phyloP scores from a whole-genome alignment of 2,797 vertebrate genomes.

The Craterocephalus amniculus region DNA sequence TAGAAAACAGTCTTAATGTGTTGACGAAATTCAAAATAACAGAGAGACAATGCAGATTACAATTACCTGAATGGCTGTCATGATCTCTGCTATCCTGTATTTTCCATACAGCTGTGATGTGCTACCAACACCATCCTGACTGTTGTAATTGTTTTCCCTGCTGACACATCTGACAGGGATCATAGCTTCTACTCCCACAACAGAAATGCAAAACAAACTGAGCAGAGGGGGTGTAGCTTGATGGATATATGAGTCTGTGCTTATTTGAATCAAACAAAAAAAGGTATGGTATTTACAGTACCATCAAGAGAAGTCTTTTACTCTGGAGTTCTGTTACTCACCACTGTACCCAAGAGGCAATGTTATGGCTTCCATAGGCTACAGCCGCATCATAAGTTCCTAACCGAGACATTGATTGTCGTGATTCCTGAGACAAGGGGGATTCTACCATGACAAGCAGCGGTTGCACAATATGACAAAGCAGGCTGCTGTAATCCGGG shows the following conservation, averaged over 20 bases:
- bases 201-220: not conserved
- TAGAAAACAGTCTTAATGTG: not conserved
- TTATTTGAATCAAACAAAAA: slow-evolving; percentile 12
- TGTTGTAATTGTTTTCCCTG: not conserved
- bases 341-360: slow-evolving; percentile 16
- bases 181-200: not conserved
- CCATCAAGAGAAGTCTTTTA: slow-evolving; percentile 8
- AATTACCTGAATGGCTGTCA: slow-evolving; percentile 1
- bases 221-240: slow-evolving; percentile 23
- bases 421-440: slow-evolving; percentile 24
- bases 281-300: slow-evolving; percentile 2
- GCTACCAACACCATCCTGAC: slow-evolving; percentile 9
- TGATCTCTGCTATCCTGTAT: slow-evolving; percentile 6
- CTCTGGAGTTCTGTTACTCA: slow-evolving; percentile 26
- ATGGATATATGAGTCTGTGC: slow-evolving; percentile 3
- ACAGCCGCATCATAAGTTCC: slow-evolving; percentile 12
- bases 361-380: slow-evolving; percentile 22
- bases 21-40: not conserved
- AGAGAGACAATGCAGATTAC: not conserved
- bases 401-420: slow-evolving; percentile 18
- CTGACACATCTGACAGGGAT: not conserved
- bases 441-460: slow-evolving; percentile 33
- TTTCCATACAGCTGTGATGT: slow-evolving; percentile 42
- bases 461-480: slow-evolving; percentile 22
- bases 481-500: slow-evolving; percentile 45